Base-by-base conservation (phyloP, 2,113 vertebrate genomes). In the Dryoscopus gambensis region DNA sequence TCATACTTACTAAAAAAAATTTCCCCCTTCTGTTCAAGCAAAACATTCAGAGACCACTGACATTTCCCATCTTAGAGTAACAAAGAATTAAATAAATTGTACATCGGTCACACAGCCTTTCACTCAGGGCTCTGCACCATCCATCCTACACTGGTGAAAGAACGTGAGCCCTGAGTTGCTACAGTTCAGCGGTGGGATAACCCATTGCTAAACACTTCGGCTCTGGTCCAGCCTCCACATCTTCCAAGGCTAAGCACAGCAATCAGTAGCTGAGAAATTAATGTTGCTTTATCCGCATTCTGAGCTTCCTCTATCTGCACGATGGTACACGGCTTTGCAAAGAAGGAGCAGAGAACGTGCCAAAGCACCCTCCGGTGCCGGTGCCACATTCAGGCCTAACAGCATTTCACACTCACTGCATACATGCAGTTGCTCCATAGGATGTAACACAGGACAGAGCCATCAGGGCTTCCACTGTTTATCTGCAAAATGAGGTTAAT, bases 401-500 rank as follows among this genome's bases (percentile, higher is more conserved):
- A 55, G n/a, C 47, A 4, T 81, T 89, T 70, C 39, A 25, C 31
- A 5, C 47, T 77, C 5, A 0, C 33, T 84, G 55, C n/a, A 11
- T 60, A 15, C 0, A 2, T 20, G 37, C 23, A 23, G 3, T 78
- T 47, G 35, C 56, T 71, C 80, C 65, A 40, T 28, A 44, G 44
- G 37, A 24, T 64, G 65, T 39, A 44, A 37, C 1, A 1, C 63
- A 52, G 39, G 21, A 22, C n/a, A 75, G 75, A 31, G 40, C 89
- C 81, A 65, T 49, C 64, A 76, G 53, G 33, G 52, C 80, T 95
- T 78, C 73, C 60, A 78, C 53, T 89, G 84, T 89, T 94, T 91
- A 94, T 95, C 95, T 93, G 87, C 84, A 91, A 82, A 96, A 96
- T 22, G 87, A 96, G 96, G 96, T 97, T 97, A 96, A 97, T 97